These are phyloP conservation scores for Panagrolaimus sp. DNA, from an alignment of 1,140 invertebrate species.

Conservation along the genomic window DNA sequence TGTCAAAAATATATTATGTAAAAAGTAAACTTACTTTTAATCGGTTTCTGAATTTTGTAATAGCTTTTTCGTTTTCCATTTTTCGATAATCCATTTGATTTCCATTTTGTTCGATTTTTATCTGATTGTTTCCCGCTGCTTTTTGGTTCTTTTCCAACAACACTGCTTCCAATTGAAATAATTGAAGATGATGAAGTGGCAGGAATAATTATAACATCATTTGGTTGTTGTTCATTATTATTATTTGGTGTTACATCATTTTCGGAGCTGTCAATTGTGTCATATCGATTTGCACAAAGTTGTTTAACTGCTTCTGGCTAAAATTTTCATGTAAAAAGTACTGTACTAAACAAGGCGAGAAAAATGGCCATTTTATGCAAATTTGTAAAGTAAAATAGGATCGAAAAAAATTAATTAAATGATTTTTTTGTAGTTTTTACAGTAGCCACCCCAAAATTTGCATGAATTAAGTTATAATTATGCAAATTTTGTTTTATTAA, in stretches of 20 bases:
- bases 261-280: not conserved
- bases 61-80: not conserved
- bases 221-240: not conserved
- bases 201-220: constrained; percentile 1
- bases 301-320: not conserved
- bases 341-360: too few species aligned
- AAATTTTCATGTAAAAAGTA: not conserved
- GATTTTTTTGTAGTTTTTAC: too few species aligned
- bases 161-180: too few species aligned
- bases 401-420: too few species aligned
- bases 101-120: constrained; percentile 12
- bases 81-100: not conserved
- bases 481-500: too few species aligned
- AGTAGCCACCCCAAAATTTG: too few species aligned
- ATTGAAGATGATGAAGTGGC: not conserved
- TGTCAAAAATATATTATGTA: too few species aligned
- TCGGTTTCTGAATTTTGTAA: too few species aligned
- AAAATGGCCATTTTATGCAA: too few species aligned
- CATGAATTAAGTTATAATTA: too few species aligned
- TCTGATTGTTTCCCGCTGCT: not conserved
- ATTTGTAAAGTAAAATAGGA: too few species aligned
- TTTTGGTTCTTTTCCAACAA: not conserved
- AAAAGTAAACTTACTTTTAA: too few species aligned
- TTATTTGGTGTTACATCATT: not conserved
- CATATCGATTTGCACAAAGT: constrained; percentile 7